Percentiles rank a stretch among this genome's conserved stretches.
phyloP scores from a whole-genome alignment of 1,140 invertebrate genomes.

The Temnothorax longispinosus region DNA sequence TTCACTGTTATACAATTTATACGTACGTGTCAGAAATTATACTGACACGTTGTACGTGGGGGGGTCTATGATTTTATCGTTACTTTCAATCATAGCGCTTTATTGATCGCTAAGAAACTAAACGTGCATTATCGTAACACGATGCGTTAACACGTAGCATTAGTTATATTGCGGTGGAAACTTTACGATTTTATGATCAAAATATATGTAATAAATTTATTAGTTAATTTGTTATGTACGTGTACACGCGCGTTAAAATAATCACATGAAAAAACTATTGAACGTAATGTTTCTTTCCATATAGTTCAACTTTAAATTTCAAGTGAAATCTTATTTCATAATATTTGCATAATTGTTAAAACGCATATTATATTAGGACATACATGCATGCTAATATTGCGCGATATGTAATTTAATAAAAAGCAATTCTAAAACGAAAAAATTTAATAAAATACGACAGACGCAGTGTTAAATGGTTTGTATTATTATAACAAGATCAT shows the following conservation, averaged over 20 bases:
- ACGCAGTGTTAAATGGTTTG: background rate
- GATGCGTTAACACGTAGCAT: background rate
- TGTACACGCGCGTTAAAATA: background rate
- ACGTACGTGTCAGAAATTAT: constrained; percentile 9
- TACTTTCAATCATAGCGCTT: background rate
- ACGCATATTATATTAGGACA: too few relatives aligned
- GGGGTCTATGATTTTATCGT: constrained; percentile 4
- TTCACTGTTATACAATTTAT: background rate
- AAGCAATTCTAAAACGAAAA: background rate
- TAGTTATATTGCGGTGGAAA: background rate
- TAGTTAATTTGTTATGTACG: background rate
- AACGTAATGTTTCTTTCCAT: too few relatives aligned
- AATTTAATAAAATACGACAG: background rate
- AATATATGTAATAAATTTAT: background rate
- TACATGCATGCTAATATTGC: too few relatives aligned
- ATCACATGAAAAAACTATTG: background rate
- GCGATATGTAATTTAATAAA: background rate
- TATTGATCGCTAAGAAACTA: constrained; percentile 11
- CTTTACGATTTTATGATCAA: background rate
- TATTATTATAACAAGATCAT: background rate
- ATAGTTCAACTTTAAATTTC: too few relatives aligned
- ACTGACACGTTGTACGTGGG: background rate
- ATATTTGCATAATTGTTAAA: too few relatives aligned
- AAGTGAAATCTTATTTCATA: too few relatives aligned
- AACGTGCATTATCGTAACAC: background rate